Evolutionary conservation across 2,113 vertebrate genomes (phyloP).

Genomic region (Actinemys pallida): DNA sequence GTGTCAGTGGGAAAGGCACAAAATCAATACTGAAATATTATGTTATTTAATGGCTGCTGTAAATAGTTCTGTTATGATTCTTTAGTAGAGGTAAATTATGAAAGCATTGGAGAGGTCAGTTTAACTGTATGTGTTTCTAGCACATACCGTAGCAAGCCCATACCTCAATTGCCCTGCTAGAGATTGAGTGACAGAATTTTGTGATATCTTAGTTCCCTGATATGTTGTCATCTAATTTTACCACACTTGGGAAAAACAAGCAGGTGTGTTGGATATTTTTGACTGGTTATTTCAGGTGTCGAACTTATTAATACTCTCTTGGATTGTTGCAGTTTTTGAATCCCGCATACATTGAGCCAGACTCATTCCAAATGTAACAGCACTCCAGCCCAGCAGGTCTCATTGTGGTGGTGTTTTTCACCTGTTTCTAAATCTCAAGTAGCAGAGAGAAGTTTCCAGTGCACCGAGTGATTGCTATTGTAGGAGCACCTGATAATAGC

Average conservation of each 20-base stretch:
- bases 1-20: conserved; percentile 80
- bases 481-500: background rate
- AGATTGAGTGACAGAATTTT: background rate
- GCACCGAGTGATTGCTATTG: background rate
- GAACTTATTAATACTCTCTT: conserved; percentile 44
- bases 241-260: background rate
- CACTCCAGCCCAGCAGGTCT: accelerated
- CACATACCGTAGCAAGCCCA: accelerated
- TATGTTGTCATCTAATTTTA: background rate
- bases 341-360: accelerated
- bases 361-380: accelerated
- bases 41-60: conserved; percentile 90
- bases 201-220: accelerated
- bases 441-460: background rate
- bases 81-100: conserved; percentile 80
- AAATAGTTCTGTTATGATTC: conserved; percentile 88
- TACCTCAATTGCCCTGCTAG: accelerated
- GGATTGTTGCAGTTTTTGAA: background rate
- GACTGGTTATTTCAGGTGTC: background rate
- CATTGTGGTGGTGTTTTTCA: accelerated
- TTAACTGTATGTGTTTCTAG: background rate
- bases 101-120: conserved; percentile 28
- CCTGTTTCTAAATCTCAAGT: background rate
- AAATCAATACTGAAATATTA: conserved; percentile 94
- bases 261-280: background rate